A percentile compares a stretch with the other conserved stretches of the same genome.
Conservation (phyloP, 2,113 vertebrate species). For the Malurus elegans region DNA sequence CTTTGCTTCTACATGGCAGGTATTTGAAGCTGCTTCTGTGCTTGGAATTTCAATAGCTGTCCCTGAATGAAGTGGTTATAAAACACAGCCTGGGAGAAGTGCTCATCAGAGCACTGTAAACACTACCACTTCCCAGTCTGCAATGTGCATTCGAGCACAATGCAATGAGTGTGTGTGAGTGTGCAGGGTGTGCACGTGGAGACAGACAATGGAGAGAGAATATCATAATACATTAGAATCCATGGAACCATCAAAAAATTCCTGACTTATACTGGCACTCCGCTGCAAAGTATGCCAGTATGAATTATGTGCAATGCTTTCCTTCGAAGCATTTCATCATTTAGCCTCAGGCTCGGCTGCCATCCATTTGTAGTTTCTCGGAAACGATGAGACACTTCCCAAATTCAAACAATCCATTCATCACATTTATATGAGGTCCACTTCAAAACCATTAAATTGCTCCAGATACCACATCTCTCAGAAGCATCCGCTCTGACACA, state of each 20-base stretch:
- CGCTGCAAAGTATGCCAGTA: not conserved
- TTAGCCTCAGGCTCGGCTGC: not conserved
- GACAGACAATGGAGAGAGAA: not conserved
- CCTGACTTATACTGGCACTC: not conserved
- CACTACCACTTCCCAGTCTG: not conserved
- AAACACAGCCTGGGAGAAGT: not conserved
- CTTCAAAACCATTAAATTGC: constrained; percentile 4
- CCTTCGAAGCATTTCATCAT: not conserved
- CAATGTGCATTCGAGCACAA: not conserved
- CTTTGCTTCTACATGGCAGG: not conserved
- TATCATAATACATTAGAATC: not conserved
- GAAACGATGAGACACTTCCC: not conserved
- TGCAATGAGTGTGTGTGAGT: not conserved
- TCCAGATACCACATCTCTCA: not conserved
- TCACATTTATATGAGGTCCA: not conserved
- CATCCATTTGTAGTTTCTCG: constrained; percentile 6
- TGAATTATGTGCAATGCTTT: not conserved
- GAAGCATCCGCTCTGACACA: not conserved
- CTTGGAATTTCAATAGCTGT: not conserved
- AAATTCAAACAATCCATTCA: constrained; percentile 31
- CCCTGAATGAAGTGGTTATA: not conserved
- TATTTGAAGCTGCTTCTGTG: not conserved
- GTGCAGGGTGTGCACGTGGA: not conserved
- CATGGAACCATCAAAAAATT: not conserved
- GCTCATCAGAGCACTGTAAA: not conserved